Conservation (phyloP, 2,113 vertebrate species). For the Catagonus wagneri region DNA sequence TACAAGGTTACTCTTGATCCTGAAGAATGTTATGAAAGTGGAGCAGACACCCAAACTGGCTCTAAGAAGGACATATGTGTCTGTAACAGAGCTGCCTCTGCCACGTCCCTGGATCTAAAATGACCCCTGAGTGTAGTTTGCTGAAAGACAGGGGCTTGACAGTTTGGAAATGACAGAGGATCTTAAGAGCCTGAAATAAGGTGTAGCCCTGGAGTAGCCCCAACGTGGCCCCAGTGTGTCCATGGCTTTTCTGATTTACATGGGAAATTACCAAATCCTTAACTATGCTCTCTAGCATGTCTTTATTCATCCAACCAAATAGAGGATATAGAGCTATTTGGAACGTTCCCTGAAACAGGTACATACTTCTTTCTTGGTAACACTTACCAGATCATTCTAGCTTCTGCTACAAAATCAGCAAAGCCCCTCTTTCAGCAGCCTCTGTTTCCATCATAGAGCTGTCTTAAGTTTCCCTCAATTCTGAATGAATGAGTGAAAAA, state of each 20-base stretch:
- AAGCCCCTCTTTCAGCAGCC: background rate
- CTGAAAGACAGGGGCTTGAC: background rate
- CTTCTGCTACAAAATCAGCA: background rate
- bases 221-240: background rate
- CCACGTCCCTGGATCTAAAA: background rate
- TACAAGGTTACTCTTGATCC: background rate
- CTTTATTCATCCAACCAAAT: background rate
- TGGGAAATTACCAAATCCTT: background rate
- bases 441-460: background rate
- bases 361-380: background rate
- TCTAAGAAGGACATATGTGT: background rate
- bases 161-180: background rate
- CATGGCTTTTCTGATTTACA: background rate
- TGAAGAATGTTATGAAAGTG: background rate
- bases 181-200: background rate
- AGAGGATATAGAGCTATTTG: background rate
- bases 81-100: background rate
- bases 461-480: background rate
- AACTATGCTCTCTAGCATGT: background rate
- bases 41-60: background rate
- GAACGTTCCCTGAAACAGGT: background rate
- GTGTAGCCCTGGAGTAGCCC: background rate
- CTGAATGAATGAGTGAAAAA: background rate
- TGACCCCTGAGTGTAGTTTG: background rate
- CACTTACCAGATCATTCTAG: background rate